These are phyloP conservation scores for Dufourea novaeangliae DNA, from an alignment of 1,140 invertebrate species.

Conservation along the genomic window DNA sequence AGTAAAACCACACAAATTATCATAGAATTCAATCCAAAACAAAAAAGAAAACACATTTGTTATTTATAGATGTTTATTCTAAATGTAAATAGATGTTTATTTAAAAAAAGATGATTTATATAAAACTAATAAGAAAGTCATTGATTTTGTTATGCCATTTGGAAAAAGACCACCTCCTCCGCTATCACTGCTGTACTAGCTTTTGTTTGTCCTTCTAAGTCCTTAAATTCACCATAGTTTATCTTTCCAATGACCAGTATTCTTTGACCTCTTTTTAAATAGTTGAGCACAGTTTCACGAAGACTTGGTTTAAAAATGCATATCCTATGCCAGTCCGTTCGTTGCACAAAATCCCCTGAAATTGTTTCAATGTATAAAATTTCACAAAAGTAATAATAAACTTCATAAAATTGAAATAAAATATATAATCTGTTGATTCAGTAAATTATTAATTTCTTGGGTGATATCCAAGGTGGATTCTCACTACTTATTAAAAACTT, in stretches of 20 bases:
- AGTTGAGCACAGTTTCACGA: constrained; percentile 89
- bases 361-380: neutral
- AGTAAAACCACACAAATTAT: neutral
- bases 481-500: too few species aligned
- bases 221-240: constrained; percentile 92
- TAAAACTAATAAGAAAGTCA: neutral
- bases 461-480: too few species aligned
- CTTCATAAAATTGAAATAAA: constrained; percentile 39
- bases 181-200: constrained; percentile 91
- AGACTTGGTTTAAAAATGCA: constrained; percentile 93
- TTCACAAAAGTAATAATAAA: constrained; percentile 67
- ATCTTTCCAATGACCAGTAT: constrained; percentile 91
- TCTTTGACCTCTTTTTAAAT: constrained; percentile 93
- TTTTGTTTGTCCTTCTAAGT: constrained; percentile 87
- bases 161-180: constrained; percentile 93
- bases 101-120: neutral
- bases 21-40: too few species aligned
- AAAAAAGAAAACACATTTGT: too few species aligned
- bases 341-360: constrained; percentile 89
- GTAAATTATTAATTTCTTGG: too few species aligned
- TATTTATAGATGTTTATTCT: too few species aligned
- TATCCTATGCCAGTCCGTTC: constrained; percentile 95
- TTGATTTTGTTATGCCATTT: constrained; percentile 23
- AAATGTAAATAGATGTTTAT: too few species aligned
- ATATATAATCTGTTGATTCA: neutral